Conservation (phyloP, 2,888 invertebrate genomes). For the Malthinus seriepunctatus region DNA sequence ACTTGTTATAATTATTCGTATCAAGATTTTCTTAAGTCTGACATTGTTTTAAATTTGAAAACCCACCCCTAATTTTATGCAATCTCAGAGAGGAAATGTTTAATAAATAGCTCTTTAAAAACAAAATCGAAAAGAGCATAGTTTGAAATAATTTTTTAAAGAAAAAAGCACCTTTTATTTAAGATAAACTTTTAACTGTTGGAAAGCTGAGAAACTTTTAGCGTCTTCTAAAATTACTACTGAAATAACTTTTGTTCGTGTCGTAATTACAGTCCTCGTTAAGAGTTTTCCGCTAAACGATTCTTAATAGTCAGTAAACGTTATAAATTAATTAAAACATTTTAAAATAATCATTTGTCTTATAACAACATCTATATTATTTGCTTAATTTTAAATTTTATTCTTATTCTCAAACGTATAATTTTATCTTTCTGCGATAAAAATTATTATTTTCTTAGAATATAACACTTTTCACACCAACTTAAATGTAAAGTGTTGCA, state of each 20-base stretch:
- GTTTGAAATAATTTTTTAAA: not conserved
- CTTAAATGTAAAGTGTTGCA: too few relatives aligned
- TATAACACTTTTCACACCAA: too few relatives aligned
- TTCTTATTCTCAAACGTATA: too few relatives aligned
- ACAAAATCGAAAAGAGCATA: conserved; percentile 1
- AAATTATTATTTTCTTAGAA: too few relatives aligned
- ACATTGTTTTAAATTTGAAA: conserved; percentile 4
- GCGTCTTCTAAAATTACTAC: conserved; percentile 47
- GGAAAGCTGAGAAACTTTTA: conserved; percentile 42
- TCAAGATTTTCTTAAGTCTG: not conserved
- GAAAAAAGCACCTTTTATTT: conserved; percentile 15
- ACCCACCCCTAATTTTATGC: too few relatives aligned
- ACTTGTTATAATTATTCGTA: not conserved
- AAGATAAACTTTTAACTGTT: conserved; percentile 15
- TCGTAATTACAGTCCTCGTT: conserved; percentile 48
- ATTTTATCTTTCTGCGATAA: too few relatives aligned
- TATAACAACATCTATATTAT: conserved; percentile 19
- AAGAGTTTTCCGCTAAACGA: conserved; percentile 41
- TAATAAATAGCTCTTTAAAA: not conserved
- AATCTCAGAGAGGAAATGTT: too few relatives aligned
- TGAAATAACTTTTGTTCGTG: conserved; percentile 47
- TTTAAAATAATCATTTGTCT: conserved; percentile 35
- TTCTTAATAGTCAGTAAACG: conserved; percentile 48
- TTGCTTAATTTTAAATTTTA: conserved; percentile 3
- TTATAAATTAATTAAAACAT: conserved; percentile 40